A percentile compares a stretch with the other conserved stretches of the same genome.
phyloP scores from a whole-genome alignment of 2,113 vertebrate genomes.

The Albula glossodonta region DNA sequence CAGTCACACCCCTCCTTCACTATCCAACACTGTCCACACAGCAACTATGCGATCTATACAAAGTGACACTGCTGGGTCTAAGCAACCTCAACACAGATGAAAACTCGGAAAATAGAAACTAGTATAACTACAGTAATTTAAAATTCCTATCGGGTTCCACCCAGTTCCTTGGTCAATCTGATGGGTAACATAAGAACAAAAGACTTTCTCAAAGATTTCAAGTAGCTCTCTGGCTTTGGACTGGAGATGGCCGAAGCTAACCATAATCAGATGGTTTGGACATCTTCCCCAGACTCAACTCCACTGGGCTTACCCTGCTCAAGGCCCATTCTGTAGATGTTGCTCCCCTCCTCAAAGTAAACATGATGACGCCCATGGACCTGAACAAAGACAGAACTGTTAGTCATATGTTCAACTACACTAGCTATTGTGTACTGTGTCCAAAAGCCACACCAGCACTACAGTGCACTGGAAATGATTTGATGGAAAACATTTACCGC shows the following conservation, averaged over 20 bases:
- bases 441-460: background rate
- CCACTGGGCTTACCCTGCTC: slow-evolving; percentile 66
- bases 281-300: background rate
- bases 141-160: too few relatives aligned
- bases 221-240: background rate
- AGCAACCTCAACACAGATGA: too few relatives aligned
- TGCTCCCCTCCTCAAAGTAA: slow-evolving; percentile 81
- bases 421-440: background rate
- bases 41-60: background rate
- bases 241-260: background rate
- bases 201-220: too few relatives aligned
- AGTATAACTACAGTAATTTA: too few relatives aligned
- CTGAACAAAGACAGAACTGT: slow-evolving; percentile 54
- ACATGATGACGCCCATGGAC: slow-evolving; percentile 73
- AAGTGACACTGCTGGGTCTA: too few relatives aligned
- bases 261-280: background rate
- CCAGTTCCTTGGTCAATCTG: too few relatives aligned
- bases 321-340: slow-evolving; percentile 71
- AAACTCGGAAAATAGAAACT: too few relatives aligned
- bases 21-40: background rate
- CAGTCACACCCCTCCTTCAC: background rate
- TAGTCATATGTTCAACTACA: background rate
- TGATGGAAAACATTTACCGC: background rate
- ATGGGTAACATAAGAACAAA: too few relatives aligned
- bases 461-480: background rate